phyloP scores from a whole-genome alignment of 2,113 vertebrate species.

The Elaphurus davidianus region DNA sequence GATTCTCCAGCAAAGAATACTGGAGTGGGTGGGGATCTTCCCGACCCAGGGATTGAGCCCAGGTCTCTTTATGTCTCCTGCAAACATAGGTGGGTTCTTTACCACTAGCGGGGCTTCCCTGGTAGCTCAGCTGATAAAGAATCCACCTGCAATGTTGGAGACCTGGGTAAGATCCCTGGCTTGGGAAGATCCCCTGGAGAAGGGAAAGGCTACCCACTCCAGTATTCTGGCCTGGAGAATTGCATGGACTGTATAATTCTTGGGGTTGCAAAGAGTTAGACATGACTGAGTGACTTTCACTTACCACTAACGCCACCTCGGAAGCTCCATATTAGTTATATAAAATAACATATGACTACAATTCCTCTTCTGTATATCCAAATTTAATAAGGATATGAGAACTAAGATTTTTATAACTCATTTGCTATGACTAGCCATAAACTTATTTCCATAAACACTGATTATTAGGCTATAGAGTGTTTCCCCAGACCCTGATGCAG shows the following conservation, averaged over 20 bases:
- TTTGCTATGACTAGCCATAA: background rate
- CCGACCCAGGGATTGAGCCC: background rate
- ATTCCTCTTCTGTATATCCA: background rate
- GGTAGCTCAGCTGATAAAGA: background rate
- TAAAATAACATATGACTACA: background rate
- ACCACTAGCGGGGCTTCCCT: accelerated
- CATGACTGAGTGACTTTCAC: background rate
- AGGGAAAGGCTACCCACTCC: background rate
- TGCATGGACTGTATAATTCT: background rate
- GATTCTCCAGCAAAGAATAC: background rate
- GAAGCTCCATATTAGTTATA: background rate
- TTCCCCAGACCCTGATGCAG: background rate
- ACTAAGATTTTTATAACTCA: background rate
- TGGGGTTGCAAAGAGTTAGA: background rate
- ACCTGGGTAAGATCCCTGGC: background rate
- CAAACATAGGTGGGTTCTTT: background rate
- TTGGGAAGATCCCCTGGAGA: background rate
- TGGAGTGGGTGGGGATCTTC: background rate
- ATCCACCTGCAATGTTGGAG: background rate
- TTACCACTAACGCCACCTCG: background rate
- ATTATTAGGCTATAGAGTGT: background rate
- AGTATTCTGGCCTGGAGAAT: background rate
- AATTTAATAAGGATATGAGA: background rate
- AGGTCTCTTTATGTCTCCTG: background rate
- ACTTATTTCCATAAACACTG: background rate